These are phyloP conservation scores for Pristiophorus japonicus DNA, from an alignment of 2,113 vertebrate species.

Conservation along the genomic window DNA sequence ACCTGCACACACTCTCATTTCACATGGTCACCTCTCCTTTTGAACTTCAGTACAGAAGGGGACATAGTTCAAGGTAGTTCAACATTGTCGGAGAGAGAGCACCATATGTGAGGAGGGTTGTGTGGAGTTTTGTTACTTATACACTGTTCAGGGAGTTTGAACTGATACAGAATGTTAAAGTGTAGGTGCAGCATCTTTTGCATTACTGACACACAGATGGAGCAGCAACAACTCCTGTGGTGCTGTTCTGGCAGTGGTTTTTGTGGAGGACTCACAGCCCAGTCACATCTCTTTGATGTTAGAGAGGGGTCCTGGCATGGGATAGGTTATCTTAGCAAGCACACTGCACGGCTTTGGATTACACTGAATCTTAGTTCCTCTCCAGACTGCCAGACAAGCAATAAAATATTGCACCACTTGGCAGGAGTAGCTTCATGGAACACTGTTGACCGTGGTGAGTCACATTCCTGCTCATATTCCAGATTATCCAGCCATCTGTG, in stretches of 20 bases:
- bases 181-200: not conserved
- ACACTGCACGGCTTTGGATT: not conserved
- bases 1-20: not conserved
- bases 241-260: not conserved
- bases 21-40: not conserved
- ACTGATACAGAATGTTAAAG: not conserved
- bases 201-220: not conserved
- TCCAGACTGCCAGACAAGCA: not conserved
- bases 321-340: not conserved
- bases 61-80: not conserved
- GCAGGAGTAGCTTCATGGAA: not conserved
- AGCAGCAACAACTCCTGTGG: not conserved
- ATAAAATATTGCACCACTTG: not conserved
- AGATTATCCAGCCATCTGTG: not conserved
- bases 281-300: not conserved
- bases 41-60: not conserved
- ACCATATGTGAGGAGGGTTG: not conserved
- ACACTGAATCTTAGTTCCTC: not conserved
- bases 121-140: not conserved
- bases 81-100: not conserved
- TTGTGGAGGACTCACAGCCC: not conserved
- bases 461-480: not conserved
- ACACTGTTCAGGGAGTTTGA: not conserved
- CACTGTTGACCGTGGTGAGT: not conserved
- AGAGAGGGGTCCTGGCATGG: not conserved